phyloP scores from a whole-genome alignment of 2,113 vertebrate genomes.

The Bostrychus sinensis region DNA sequence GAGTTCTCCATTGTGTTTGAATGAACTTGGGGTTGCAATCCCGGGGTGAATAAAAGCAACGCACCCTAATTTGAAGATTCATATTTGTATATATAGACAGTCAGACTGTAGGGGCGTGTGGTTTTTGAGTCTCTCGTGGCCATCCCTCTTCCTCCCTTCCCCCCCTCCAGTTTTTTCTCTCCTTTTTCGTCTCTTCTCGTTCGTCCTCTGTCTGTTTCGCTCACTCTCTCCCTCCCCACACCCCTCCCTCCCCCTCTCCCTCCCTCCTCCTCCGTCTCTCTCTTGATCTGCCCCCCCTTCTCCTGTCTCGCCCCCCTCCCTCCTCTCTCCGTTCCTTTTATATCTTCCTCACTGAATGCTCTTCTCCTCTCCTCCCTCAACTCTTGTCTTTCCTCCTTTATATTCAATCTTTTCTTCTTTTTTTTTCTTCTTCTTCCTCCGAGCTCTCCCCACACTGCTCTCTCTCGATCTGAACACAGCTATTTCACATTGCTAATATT shows the following conservation, averaged over 20 bases:
- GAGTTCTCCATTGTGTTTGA: conserved; percentile 68
- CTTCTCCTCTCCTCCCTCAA: conserved; percentile 83
- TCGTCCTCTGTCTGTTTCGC: conserved; percentile 77
- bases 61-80: conserved; percentile 70
- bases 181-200: conserved; percentile 73
- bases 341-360: conserved; percentile 84
- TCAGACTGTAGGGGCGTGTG: conserved; percentile 72
- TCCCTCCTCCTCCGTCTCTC: conserved; percentile 59
- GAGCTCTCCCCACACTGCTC: conserved; percentile 74
- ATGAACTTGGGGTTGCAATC: conserved; percentile 71
- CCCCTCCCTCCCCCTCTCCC: conserved; percentile 49
- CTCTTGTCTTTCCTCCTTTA: conserved; percentile 81
- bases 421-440: conserved; percentile 20
- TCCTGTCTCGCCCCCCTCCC: conserved; percentile 72
- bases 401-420: conserved; percentile 75
- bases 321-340: conserved; percentile 81
- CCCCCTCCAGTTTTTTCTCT: conserved; percentile 76
- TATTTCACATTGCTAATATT: conserved; percentile 79
- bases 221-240: conserved; percentile 65
- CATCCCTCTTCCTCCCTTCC: conserved; percentile 77
- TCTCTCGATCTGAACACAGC: conserved; percentile 75
- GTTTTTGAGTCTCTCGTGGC: conserved; percentile 82
- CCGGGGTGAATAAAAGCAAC: conserved; percentile 59
- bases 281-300: conserved; percentile 66
- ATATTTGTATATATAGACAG: conserved; percentile 79